These are phyloP conservation scores for Pipistrellus kuhlii DNA, from an alignment of 2,797 vertebrate genomes.

Conservation along the genomic window DNA sequence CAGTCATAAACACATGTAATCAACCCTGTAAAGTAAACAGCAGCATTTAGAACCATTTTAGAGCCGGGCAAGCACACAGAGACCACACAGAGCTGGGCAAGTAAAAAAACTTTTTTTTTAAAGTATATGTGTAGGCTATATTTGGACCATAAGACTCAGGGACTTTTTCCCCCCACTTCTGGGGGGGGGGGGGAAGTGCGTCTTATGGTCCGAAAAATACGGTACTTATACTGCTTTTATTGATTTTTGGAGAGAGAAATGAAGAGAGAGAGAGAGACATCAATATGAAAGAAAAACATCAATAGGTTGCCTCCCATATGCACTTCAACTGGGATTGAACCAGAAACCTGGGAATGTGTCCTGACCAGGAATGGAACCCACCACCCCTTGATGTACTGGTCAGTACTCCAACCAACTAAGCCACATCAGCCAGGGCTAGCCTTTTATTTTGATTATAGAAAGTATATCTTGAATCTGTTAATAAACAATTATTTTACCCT, in stretches of 20 bases:
- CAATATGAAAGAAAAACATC: background rate
- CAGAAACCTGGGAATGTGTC: background rate
- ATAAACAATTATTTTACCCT: slow-evolving; percentile 17
- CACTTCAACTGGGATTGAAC: background rate
- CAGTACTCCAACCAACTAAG: background rate
- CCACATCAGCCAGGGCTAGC: background rate
- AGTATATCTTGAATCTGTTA: background rate
- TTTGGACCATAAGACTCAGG: too few relatives aligned
- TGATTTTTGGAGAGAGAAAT: background rate
- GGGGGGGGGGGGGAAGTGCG: too few relatives aligned
- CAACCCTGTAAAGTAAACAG: too few relatives aligned
- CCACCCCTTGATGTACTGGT: background rate
- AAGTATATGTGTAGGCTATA: too few relatives aligned
- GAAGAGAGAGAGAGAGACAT: background rate
- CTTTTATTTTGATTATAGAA: background rate
- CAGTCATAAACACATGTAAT: too few relatives aligned
- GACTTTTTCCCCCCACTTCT: too few relatives aligned
- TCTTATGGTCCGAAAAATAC: too few relatives aligned
- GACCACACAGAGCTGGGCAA: too few relatives aligned
- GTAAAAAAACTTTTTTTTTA: too few relatives aligned
- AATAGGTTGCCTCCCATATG: background rate
- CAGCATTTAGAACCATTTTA: too few relatives aligned
- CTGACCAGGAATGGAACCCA: background rate
- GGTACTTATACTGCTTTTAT: background rate
- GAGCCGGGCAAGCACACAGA: too few relatives aligned